Evolutionary conservation across 2,888 invertebrate species (phyloP).

Genomic region (Hyppa rectilinea): DNA sequence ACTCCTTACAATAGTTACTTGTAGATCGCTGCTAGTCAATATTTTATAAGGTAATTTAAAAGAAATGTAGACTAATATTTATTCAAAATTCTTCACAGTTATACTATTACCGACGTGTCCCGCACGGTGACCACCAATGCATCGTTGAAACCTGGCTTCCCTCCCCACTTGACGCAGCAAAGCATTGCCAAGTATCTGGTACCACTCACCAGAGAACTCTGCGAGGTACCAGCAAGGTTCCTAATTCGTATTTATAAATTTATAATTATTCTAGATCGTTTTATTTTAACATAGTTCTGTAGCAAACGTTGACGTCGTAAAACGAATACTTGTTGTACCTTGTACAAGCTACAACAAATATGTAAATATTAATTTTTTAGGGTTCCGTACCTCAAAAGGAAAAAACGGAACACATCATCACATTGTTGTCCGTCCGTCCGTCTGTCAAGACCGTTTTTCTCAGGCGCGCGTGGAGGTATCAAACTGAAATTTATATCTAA

Average conservation of each 20-base stretch:
- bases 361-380: too few species aligned
- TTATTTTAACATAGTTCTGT: background rate
- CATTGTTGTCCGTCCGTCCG: too few species aligned
- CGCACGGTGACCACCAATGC: constrained; percentile 79
- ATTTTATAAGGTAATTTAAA: background rate
- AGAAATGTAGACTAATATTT: background rate
- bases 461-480: too few species aligned
- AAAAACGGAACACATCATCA: too few species aligned
- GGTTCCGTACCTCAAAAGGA: too few species aligned
- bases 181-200: constrained; percentile 84
- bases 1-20: background rate
- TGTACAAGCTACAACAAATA: too few species aligned
- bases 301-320: too few species aligned
- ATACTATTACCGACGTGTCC: constrained; percentile 73
- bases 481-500: too few species aligned
- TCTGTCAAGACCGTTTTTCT: too few species aligned
- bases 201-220: constrained; percentile 84
- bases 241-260: background rate
- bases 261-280: too few species aligned
- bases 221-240: constrained; percentile 80
- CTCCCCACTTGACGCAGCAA: constrained; percentile 87
- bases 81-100: constrained; percentile 69
- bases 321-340: too few species aligned
- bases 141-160: constrained; percentile 81
- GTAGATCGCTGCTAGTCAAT: background rate